Percentiles rank a stretch among this genome's conserved stretches.
Evolutionary conservation across 30 jellyfish, hydroid and myxozoan species (phyloP).

Genomic region (Cassiopea xamachana): DNA sequence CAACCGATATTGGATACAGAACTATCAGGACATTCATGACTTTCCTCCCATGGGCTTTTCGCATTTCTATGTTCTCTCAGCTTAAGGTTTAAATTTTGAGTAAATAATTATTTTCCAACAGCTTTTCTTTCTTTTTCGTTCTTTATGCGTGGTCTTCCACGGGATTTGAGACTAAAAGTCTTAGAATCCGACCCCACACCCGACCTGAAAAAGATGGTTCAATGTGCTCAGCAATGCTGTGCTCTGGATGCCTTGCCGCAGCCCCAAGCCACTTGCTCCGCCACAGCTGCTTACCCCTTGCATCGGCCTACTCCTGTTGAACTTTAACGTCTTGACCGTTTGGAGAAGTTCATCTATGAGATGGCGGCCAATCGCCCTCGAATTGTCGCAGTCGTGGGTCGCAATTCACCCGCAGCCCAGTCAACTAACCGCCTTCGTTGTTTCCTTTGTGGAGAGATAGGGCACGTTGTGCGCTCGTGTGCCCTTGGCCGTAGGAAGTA

Average conservation of each 20-base stretch:
- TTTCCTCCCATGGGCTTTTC: too few species aligned
- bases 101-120: too few species aligned
- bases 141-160: neutral
- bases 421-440: neutral
- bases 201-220: neutral
- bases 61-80: too few species aligned
- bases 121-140: too few species aligned
- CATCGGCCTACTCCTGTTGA: neutral
- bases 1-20: too few species aligned
- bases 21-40: too few species aligned
- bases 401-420: neutral
- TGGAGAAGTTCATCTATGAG: neutral
- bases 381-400: neutral
- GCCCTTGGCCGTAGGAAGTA: neutral
- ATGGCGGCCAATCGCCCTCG: neutral
- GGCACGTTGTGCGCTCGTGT: neutral
- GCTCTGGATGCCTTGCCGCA: neutral
- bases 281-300: neutral
- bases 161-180: neutral
- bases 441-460: neutral
- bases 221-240: neutral
- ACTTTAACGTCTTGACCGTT: neutral
- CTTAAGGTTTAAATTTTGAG: too few species aligned
- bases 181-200: neutral
- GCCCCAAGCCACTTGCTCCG: neutral